Evolutionary conservation across 2,797 vertebrate species (phyloP), one percentile per base, ranked within the genome.

Genomic region (Cynopterus sphinx): DNA sequence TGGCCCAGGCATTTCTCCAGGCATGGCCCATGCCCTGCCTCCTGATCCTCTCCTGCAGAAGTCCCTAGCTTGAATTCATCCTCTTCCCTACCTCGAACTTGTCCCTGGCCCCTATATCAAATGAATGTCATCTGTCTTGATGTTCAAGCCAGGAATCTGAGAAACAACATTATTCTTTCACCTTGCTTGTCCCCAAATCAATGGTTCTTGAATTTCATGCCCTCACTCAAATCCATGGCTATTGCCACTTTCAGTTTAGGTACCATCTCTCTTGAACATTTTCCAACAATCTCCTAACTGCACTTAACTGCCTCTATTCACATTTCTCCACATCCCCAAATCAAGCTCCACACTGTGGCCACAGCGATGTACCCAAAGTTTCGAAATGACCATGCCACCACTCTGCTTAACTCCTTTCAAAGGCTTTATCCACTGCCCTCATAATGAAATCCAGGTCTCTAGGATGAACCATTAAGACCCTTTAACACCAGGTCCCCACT

Each of bases 81-180:
- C 57, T 95, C 90, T 71, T 39, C 4, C 31, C 51, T 6, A 51
- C 16, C 9, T 55, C 46, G 49, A 71, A 89, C 55, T 59, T 77
- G 31, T 87, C 33, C 16, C 21, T 73, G 13, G 36, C 53, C 22
- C 33, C 67, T 22, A 13, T n/a, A 28, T 46, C 70, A 93, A 83
- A 75, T 61, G 46, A 67, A 26, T 84, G 51, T 65, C 28, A 88
- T 5, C 78, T 63, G 22, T 75, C 57, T 77, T 90, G 65, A 89
- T 33, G 57, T 31, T 8, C 41, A 63, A 22, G 6, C 51, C 55
- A 84, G 59, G 94, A 79, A 86, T 12, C 87, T 57, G 75, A 87
- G 55, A 51, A 81, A 77, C 22, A 81, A 49, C 63, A 82, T 78
- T 75, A 75, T 87, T 79, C 41, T 71, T 90, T 93, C 28, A 95